A percentile compares a stretch with the other conserved stretches of the same genome.
Evolutionary conservation across 1,140 invertebrate species (phyloP).

Genomic region (Euborellia annulipes): DNA sequence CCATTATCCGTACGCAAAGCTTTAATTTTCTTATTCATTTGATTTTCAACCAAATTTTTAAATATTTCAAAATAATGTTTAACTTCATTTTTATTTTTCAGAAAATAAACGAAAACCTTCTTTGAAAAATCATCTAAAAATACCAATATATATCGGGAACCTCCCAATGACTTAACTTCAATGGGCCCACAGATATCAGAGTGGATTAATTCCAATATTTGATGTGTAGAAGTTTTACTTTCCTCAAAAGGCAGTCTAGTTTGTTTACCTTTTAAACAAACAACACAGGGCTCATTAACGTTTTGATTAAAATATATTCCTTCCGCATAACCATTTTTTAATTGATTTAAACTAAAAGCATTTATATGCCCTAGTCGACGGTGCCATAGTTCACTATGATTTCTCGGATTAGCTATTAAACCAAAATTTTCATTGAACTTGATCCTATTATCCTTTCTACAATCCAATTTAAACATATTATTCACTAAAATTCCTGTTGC

Average conservation of each 20-base stretch:
- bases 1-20: constrained; percentile 27
- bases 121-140: constrained; percentile 18
- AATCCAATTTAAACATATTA: not conserved
- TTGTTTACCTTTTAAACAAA: constrained; percentile 20
- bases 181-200: constrained; percentile 6
- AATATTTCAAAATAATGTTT: constrained; percentile 23
- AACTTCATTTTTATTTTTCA: constrained; percentile 18
- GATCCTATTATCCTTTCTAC: too few species aligned
- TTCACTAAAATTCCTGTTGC: not conserved
- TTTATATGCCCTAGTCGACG: constrained; percentile 12
- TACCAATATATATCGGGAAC: constrained; percentile 25
- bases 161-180: constrained; percentile 19
- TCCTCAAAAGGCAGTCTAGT: constrained; percentile 12
- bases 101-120: constrained; percentile 16
- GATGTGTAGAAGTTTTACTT: constrained; percentile 7
- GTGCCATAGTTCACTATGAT: constrained; percentile 5
- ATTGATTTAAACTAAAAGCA: not conserved
- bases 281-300: constrained; percentile 13
- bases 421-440: not conserved
- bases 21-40: constrained; percentile 20
- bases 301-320: constrained; percentile 8
- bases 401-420: not conserved
- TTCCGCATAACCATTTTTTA: not conserved
- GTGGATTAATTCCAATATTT: constrained; percentile 7
- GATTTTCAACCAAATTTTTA: constrained; percentile 20